These are phyloP conservation scores for Sialis fuliginosa DNA, from an alignment of 2,888 invertebrate genomes.

Conservation along the genomic window DNA sequence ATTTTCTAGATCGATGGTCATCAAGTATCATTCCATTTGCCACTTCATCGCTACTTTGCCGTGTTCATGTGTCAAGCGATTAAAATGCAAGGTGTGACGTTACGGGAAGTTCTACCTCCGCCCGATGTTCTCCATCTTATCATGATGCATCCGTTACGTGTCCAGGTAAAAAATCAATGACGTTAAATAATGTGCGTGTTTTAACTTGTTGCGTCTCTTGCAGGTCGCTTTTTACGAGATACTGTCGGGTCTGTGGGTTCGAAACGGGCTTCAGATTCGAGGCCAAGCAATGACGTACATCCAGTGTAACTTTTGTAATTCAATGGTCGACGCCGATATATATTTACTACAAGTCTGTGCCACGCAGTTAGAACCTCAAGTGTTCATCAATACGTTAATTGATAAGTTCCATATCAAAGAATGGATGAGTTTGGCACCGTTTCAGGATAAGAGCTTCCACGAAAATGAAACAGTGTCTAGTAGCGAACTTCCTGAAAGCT, in stretches of 20 bases:
- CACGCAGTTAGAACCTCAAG: slow-evolving; percentile 69
- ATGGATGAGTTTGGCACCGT: slow-evolving; percentile 63
- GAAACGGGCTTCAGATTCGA: slow-evolving; percentile 92
- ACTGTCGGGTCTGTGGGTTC: slow-evolving; percentile 83
- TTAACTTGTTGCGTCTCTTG: slow-evolving; percentile 14
- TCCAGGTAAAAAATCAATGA: slow-evolving; percentile 54
- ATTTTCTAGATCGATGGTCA: slow-evolving; percentile 50
- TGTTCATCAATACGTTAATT: slow-evolving; percentile 70
- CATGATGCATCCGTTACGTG: slow-evolving; percentile 80
- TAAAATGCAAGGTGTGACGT: slow-evolving; percentile 55
- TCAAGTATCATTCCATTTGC: slow-evolving; percentile 92
- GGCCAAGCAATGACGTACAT: slow-evolving; percentile 99
- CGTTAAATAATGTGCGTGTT: neutral
- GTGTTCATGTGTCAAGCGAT: slow-evolving; percentile 75
- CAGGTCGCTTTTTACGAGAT: slow-evolving; percentile 94
- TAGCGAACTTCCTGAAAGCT: slow-evolving; percentile 80
- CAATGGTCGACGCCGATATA: slow-evolving; percentile 94
- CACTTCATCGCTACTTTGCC: slow-evolving; percentile 86
- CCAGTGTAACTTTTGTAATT: slow-evolving; percentile 96
- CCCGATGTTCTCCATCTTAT: slow-evolving; percentile 60
- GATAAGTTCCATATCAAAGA: slow-evolving; percentile 82
- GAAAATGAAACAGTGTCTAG: slow-evolving; percentile 72
- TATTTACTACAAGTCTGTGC: slow-evolving; percentile 89
- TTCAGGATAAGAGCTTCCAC: slow-evolving; percentile 39
- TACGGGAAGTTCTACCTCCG: slow-evolving; percentile 65